These are phyloP conservation scores for Ardeotis arabs DNA, from an alignment of 2,113 vertebrate genomes.

Conservation along the genomic window DNA sequence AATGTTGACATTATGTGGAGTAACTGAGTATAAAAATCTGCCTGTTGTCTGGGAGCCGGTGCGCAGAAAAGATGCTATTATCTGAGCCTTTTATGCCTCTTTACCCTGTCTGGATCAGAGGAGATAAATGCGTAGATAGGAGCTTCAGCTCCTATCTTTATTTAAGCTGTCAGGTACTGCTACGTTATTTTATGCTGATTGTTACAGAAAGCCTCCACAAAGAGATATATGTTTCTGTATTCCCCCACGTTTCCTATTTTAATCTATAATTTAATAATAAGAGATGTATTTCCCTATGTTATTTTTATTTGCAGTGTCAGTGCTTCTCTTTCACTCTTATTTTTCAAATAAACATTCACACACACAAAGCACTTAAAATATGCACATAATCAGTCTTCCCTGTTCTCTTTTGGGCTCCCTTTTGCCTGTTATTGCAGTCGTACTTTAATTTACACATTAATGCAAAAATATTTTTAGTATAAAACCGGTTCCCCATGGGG, in stretches of 20 bases:
- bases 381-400: slow-evolving; percentile 54
- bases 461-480: background rate
- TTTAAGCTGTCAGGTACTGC: slow-evolving; percentile 59
- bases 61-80: slow-evolving; percentile 55
- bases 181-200: slow-evolving; percentile 65
- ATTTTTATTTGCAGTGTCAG: slow-evolving; percentile 51
- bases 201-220: slow-evolving; percentile 56
- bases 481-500: background rate
- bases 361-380: slow-evolving; percentile 63
- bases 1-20: slow-evolving; percentile 66
- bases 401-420: slow-evolving; percentile 34
- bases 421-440: slow-evolving; percentile 5
- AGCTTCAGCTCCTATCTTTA: slow-evolving; percentile 59
- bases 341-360: slow-evolving; percentile 32
- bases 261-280: slow-evolving; percentile 70
- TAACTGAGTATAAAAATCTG: slow-evolving; percentile 68
- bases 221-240: slow-evolving; percentile 54
- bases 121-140: slow-evolving; percentile 62
- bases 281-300: slow-evolving; percentile 58
- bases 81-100: slow-evolving; percentile 58
- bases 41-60: slow-evolving; percentile 49
- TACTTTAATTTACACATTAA: slow-evolving; percentile 50
- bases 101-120: slow-evolving; percentile 60
- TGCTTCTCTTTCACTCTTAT: slow-evolving; percentile 6
- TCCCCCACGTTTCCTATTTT: slow-evolving; percentile 38